phyloP scores from a whole-genome alignment of 2,113 vertebrate genomes.

The Pseudopipra pipra region DNA sequence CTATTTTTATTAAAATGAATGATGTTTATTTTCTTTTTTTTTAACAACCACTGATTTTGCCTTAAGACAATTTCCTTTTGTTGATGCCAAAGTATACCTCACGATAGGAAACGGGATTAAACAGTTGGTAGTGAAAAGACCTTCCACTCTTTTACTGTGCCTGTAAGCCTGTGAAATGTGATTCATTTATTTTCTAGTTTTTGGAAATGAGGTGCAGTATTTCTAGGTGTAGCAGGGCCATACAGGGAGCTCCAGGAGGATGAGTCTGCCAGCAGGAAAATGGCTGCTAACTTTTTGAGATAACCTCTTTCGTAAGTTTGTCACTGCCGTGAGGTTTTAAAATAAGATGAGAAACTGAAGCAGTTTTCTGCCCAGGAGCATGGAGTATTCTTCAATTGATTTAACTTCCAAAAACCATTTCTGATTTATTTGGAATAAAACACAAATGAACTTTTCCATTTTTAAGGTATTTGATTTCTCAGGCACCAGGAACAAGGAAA shows the following conservation, averaged over 20 bases:
- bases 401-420: not conserved
- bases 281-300: not conserved
- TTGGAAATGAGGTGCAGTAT: not conserved
- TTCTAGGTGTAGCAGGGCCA: not conserved
- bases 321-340: not conserved
- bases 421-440: not conserved
- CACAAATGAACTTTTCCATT: not conserved
- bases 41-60: constrained; percentile 40
- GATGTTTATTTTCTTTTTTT: not conserved
- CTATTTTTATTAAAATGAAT: constrained; percentile 51
- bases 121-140: not conserved
- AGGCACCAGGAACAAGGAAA: not conserved
- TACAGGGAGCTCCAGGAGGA: not conserved
- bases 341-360: not conserved
- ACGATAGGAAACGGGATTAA: not conserved
- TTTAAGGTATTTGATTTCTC: not conserved
- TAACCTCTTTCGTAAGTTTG: not conserved
- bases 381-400: not conserved
- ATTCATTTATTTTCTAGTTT: not conserved
- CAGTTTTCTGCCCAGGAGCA: not conserved
- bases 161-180: not conserved
- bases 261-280: not conserved
- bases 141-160: not conserved
- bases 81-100: constrained; percentile 62
- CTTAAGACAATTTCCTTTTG: constrained; percentile 56